A percentile compares a stretch with the other conserved stretches of the same genome.
phyloP scores from a whole-genome alignment of 2,888 invertebrate genomes.

The Papilio gigon region DNA sequence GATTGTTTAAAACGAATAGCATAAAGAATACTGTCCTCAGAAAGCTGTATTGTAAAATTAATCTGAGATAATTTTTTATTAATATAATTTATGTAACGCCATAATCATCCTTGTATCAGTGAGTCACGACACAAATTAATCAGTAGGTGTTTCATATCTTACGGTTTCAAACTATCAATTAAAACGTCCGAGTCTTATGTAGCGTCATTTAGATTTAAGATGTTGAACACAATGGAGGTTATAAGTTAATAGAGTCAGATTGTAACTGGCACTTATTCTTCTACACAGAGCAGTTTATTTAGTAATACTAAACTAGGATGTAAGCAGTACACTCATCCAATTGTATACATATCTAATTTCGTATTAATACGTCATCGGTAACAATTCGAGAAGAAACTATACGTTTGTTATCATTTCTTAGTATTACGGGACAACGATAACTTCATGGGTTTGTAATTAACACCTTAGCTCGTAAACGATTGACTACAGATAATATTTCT shows the following conservation, averaged over 20 bases:
- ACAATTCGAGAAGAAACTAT: not conserved
- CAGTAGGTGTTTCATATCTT: constrained; percentile 10
- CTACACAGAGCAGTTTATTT: not conserved
- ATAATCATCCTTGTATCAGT: not conserved
- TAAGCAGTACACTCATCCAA: not conserved
- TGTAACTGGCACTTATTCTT: not conserved
- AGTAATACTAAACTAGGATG: not conserved
- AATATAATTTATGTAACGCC: not conserved
- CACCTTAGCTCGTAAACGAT: not conserved
- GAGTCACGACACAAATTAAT: constrained; percentile 16
- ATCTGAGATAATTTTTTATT: not conserved
- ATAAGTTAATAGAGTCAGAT: constrained; percentile 19
- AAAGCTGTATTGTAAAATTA: too few species aligned
- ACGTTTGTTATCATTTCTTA: not conserved
- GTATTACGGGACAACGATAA: not conserved
- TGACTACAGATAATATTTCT: not conserved
- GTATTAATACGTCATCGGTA: not conserved
- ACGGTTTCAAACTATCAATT: constrained; percentile 28
- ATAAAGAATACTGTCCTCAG: too few species aligned
- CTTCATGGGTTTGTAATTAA: constrained; percentile 1
- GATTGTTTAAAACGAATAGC: too few species aligned
- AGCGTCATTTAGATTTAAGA: constrained; percentile 34
- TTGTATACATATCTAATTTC: not conserved
- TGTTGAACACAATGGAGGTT: constrained; percentile 16
- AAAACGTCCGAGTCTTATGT: not conserved